Conservation (phyloP, 2,797 vertebrate species). For the Staurois parvus region DNA sequence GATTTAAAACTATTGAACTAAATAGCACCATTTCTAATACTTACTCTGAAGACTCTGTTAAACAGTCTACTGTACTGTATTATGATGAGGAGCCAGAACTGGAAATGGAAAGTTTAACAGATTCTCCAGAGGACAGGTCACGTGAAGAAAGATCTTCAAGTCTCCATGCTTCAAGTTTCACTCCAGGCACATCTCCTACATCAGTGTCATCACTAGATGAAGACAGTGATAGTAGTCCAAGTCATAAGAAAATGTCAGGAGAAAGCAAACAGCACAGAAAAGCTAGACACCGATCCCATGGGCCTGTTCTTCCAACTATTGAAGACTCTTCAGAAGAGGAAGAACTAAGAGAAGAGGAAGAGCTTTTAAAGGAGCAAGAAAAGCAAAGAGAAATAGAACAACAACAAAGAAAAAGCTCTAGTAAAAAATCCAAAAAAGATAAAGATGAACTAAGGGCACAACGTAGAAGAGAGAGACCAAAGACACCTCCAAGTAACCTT, state of each 20-base stretch:
- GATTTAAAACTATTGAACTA: slow-evolving; percentile 95
- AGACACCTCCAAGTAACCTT: slow-evolving; percentile 95
- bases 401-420: slow-evolving; percentile 84
- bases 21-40: slow-evolving; percentile 82
- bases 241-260: slow-evolving; percentile 85
- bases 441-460: slow-evolving; percentile 96
- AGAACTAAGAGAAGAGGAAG: slow-evolving; percentile 90
- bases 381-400: slow-evolving; percentile 87
- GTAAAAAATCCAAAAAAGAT: slow-evolving; percentile 97
- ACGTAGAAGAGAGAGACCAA: slow-evolving; percentile 90
- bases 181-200: slow-evolving; percentile 92
- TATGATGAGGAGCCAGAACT: slow-evolving; percentile 82
- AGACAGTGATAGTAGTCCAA: slow-evolving; percentile 96
- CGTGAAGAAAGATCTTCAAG: slow-evolving; percentile 96
- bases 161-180: slow-evolving; percentile 92
- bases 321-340: slow-evolving; percentile 98
- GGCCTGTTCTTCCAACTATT: slow-evolving; percentile 89
- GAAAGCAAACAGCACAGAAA: slow-evolving; percentile 90
- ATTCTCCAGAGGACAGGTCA: slow-evolving; percentile 94
- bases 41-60: slow-evolving; percentile 75
- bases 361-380: slow-evolving; percentile 90
- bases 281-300: slow-evolving; percentile 88
- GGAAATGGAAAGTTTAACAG: slow-evolving; percentile 93
- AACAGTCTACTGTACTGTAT: slow-evolving; percentile 78
- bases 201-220: slow-evolving; percentile 97